Base-by-base conservation (phyloP, 1,140 invertebrate genomes). In the Bombus cullumanus region DNA sequence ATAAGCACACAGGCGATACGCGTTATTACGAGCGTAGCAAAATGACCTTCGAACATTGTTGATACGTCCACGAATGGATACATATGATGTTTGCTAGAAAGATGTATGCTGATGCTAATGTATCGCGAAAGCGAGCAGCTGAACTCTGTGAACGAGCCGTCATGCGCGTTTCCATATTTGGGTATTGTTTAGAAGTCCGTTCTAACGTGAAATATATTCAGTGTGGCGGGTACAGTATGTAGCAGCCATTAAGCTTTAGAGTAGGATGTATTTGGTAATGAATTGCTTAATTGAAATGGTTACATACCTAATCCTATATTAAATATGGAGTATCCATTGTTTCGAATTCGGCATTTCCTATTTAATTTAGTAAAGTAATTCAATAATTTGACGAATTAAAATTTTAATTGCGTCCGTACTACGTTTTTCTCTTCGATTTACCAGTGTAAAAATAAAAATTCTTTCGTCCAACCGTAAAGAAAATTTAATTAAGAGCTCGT, bases 21-120 rank as follows among this genome's bases (percentile, higher is more conserved):
- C 84, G 59, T 85, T 85, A 74, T 73, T 85, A 75, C 62, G 12
- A 18, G 22, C 77, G 62, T 3, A 15, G 37, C 6, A 34, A 53
- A 73, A 85, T 68, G 79, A 74, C 59, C 78, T 37, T 74, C 79
- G 84, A 81, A 73, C 62, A 34, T 73, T 81, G 79, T 85, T 81
- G 84, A 80, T 75, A 75, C 59, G 59, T 5, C 34, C 22, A 31
- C 31, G 47, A 75, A 75, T 81, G 71, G 59, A 68, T 57, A 41
- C 39, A 75, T 53, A 81, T 41, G 57, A 57, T 85, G 84, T 85
- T 85, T 85, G 62, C 79, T 41, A 37, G 79, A 41, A 85, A 85
- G 78, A 85, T 73, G 64, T 34, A 81, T 59, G 59, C 78, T 37
- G 43, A 73, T 85, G 43, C 78, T 81, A 81, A 81, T 74, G 68